phyloP scores from a whole-genome alignment of 2,888 invertebrate species.

The Oithona nana region DNA sequence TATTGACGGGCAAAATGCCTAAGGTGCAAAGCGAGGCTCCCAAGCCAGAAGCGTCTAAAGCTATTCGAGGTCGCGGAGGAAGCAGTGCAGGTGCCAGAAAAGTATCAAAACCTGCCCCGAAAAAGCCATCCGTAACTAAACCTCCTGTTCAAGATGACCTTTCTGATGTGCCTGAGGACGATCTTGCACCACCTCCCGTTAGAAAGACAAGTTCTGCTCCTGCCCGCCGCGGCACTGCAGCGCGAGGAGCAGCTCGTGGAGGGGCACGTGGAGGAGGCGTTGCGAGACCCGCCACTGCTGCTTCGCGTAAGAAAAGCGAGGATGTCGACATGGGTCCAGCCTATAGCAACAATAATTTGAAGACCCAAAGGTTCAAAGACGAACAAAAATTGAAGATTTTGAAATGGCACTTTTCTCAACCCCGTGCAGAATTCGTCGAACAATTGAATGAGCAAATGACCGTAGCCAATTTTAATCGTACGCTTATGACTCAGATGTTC shows the following conservation, averaged over 20 bases:
- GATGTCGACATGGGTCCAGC: slow-evolving; percentile 61
- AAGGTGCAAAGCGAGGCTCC: neutral
- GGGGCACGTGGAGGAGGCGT: slow-evolving; percentile 18
- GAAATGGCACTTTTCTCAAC: slow-evolving; percentile 87
- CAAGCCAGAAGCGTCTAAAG: neutral
- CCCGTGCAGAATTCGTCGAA: slow-evolving; percentile 81
- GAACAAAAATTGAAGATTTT: slow-evolving; percentile 78
- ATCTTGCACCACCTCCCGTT: neutral
- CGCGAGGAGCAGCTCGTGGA: neutral
- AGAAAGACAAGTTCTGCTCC: neutral
- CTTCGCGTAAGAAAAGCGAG: slow-evolving; percentile 54
- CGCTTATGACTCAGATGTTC: slow-evolving; percentile 74
- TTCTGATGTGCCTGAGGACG: neutral
- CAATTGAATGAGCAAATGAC: slow-evolving; percentile 76
- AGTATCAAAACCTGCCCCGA: neutral
- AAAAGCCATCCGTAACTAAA: neutral
- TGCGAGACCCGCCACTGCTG: slow-evolving; percentile 18
- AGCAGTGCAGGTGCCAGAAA: neutral
- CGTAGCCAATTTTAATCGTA: slow-evolving; percentile 65
- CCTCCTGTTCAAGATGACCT: neutral
- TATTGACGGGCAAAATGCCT: slow-evolving; percentile 34
- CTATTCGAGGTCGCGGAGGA: neutral
- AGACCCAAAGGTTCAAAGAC: slow-evolving; percentile 79
- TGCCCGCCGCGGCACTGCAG: neutral
- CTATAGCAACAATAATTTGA: slow-evolving; percentile 59